These are phyloP conservation scores for Ammodramus savannarum DNA, from an alignment of 2,113 vertebrate genomes.

Conservation along the genomic window DNA sequence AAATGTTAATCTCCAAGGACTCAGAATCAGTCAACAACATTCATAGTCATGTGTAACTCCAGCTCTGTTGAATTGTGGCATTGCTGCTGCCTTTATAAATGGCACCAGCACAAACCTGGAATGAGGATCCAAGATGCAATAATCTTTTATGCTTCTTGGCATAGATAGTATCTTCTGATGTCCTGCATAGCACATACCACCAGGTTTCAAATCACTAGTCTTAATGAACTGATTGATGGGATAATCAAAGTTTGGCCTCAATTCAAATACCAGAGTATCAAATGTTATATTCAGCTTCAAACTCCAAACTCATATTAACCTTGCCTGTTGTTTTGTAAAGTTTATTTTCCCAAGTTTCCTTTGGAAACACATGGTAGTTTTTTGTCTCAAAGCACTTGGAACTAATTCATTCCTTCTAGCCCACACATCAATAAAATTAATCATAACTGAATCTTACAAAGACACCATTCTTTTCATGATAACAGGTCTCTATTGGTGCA, in stretches of 20 bases:
- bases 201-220: constrained; percentile 22
- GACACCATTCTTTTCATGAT: neutral
- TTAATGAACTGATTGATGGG: constrained; percentile 3
- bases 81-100: constrained; percentile 23
- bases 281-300: neutral
- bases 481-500: neutral
- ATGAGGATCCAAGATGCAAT: neutral
- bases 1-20: constrained; percentile 19
- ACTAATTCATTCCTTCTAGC: neutral
- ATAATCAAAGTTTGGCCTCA: constrained; percentile 18
- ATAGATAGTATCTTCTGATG: neutral
- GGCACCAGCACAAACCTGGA: neutral
- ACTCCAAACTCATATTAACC: neutral
- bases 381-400: neutral
- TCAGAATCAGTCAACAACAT: neutral
- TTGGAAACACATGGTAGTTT: neutral
- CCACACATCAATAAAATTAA: neutral
- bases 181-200: neutral
- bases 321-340: neutral
- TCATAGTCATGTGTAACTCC: neutral
- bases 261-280: neutral
- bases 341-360: neutral
- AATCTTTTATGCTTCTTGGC: constrained; percentile 6
- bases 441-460: neutral
- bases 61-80: neutral